These are phyloP conservation scores for Phrynocephalus versicolor DNA, from an alignment of 2,113 vertebrate genomes.

Conservation along the genomic window DNA sequence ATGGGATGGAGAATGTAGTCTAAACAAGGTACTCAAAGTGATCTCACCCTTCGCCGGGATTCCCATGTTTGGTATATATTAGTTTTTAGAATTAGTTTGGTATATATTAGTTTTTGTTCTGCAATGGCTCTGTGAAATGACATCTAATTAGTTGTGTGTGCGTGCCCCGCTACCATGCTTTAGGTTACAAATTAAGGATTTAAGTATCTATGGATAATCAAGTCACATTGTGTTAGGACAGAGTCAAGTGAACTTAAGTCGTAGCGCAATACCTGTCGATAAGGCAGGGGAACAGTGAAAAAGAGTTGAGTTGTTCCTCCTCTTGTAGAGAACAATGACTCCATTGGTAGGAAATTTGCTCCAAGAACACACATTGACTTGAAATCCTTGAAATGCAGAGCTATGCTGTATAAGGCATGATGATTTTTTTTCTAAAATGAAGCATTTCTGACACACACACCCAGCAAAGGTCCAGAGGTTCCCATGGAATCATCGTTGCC, in stretches of 20 bases:
- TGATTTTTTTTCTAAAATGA: too few relatives aligned
- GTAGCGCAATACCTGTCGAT: too few relatives aligned
- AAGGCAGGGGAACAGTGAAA: background rate
- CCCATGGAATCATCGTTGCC: too few relatives aligned
- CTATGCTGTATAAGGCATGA: too few relatives aligned
- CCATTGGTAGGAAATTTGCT: background rate
- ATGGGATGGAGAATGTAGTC: constrained; percentile 15
- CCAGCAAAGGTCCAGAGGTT: too few relatives aligned
- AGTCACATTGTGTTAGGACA: background rate
- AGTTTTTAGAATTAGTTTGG: too few relatives aligned
- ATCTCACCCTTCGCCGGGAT: constrained; percentile 14
- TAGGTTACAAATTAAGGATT: background rate
- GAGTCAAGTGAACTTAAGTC: background rate
- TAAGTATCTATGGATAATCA: background rate
- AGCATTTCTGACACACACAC: too few relatives aligned
- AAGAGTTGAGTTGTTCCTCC: background rate
- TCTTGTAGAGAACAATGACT: background rate
- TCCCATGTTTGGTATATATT: constrained; percentile 34
- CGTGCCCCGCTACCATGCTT: background rate
- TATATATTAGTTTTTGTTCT: constrained; percentile 15
- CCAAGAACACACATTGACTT: background rate
- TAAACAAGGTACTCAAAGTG: constrained; percentile 18
- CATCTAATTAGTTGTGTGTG: constrained; percentile 11
- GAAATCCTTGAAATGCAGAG: too few relatives aligned
- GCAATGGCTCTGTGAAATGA: constrained; percentile 21